A percentile compares a stretch with the other conserved stretches of the same genome.
These are phyloP conservation scores for Halesus radiatus DNA, from an alignment of 1,140 invertebrate species.

Conservation along the genomic window DNA sequence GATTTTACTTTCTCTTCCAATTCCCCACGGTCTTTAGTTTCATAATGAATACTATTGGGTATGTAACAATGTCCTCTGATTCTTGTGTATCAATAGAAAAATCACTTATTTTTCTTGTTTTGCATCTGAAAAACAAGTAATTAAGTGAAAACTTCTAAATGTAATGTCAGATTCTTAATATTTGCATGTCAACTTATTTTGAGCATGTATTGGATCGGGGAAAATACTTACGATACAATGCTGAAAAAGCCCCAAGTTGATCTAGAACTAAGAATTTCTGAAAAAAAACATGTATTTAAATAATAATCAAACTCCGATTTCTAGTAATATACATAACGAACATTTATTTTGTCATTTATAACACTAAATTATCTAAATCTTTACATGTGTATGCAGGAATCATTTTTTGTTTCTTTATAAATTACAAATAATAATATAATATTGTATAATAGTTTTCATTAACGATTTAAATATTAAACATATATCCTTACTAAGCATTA, in stretches of 20 bases:
- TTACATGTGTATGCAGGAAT: constrained; percentile 49
- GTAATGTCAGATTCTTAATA: too few species aligned
- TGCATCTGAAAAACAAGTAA: too few species aligned
- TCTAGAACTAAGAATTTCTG: not conserved
- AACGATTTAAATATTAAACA: constrained; percentile 30
- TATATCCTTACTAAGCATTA: constrained; percentile 16
- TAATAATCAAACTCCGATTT: constrained; percentile 30
- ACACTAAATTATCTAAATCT: constrained; percentile 44
- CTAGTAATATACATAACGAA: constrained; percentile 58
- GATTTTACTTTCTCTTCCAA: too few species aligned
- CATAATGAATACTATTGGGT: too few species aligned
- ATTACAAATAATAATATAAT: constrained; percentile 39
- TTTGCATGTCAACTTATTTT: too few species aligned
- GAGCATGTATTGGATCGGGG: too few species aligned
- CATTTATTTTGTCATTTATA: constrained; percentile 54
- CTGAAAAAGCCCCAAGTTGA: not conserved
- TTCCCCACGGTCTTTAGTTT: too few species aligned
- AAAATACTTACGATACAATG: not conserved
- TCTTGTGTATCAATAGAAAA: too few species aligned
- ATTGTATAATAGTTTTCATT: constrained; percentile 31
- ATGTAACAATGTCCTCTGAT: too few species aligned
- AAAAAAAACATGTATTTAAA: not conserved
- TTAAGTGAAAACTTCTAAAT: too few species aligned
- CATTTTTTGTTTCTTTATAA: constrained; percentile 44
- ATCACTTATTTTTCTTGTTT: too few species aligned